Evolutionary conservation across 1,140 invertebrate genomes (phyloP).

Genomic region (Caenorhabditis tropicalis): DNA sequence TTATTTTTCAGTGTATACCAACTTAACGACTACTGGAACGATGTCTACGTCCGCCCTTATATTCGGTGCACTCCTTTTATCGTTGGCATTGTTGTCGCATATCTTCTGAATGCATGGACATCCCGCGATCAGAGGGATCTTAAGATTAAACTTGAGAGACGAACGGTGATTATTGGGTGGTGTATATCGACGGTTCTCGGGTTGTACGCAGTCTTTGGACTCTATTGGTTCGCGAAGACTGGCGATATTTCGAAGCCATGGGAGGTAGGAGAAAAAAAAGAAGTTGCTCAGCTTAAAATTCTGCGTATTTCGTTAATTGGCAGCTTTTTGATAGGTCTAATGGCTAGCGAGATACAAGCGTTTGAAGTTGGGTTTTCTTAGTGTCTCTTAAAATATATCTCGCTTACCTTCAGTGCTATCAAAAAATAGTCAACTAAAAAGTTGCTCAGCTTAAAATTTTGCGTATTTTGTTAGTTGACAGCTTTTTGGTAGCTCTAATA

Average conservation of each 20-base stretch:
- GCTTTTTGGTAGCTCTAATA: no score
- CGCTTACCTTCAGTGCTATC: no score
- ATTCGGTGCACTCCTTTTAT: slow-evolving; percentile 75
- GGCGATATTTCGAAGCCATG: slow-evolving; percentile 66
- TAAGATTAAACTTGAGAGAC: slow-evolving; percentile 54
- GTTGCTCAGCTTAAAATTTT: no score
- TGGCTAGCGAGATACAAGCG: no score
- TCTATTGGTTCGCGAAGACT: slow-evolving; percentile 67
- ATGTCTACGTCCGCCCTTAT: slow-evolving; percentile 83
- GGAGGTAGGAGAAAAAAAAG: neutral
- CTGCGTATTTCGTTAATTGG: no score
- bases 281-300: no score
- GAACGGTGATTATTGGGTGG: slow-evolving; percentile 61
- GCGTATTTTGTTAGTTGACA: no score
- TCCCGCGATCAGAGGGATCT: slow-evolving; percentile 43
- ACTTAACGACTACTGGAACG: slow-evolving; percentile 80
- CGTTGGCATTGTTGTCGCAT: slow-evolving; percentile 74
- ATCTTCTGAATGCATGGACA: slow-evolving; percentile 69
- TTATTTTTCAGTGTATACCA: slow-evolving; percentile 62
- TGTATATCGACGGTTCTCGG: slow-evolving; percentile 60
- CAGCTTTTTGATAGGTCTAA: no score
- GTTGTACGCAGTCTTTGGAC: slow-evolving; percentile 69
- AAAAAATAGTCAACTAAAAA: no score
- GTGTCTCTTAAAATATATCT: no score
- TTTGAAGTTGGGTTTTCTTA: no score